Conservation (phyloP, 2,797 vertebrate genomes). For the Oreochromis grahami region DNA sequence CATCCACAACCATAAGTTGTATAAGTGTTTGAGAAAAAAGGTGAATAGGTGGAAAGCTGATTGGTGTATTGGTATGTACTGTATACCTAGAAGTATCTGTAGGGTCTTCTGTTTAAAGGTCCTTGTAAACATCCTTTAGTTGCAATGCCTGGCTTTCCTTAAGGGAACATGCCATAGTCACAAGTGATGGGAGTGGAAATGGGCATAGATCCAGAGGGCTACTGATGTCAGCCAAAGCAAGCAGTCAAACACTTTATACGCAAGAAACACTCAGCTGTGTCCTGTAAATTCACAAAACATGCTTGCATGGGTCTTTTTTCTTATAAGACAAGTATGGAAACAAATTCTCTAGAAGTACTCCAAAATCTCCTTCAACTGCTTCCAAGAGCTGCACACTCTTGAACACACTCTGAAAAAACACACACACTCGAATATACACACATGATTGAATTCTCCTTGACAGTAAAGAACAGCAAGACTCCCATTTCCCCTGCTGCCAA, state of each 20-base stretch:
- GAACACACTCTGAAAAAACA: not conserved
- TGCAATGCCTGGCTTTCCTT: not conserved
- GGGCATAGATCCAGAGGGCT: not conserved
- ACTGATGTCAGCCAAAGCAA: constrained; percentile 27
- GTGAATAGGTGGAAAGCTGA: not conserved
- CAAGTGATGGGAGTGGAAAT: not conserved
- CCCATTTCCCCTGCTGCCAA: constrained; percentile 42
- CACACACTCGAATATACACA: not conserved
- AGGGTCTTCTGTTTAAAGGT: not conserved
- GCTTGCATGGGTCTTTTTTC: not conserved
- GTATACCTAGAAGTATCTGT: not conserved
- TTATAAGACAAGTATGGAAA: not conserved
- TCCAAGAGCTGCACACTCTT: constrained; percentile 7
- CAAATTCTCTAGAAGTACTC: constrained; percentile 11
- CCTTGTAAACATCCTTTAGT: not conserved
- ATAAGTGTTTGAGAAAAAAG: not conserved
- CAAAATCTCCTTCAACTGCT: not conserved
- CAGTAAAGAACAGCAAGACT: constrained; percentile 34
- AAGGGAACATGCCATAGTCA: not conserved
- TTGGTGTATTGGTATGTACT: not conserved
- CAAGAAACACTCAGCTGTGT: constrained; percentile 6
- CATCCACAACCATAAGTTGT: not conserved
- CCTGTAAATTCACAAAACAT: not conserved
- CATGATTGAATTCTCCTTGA: constrained; percentile 37
- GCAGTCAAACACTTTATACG: not conserved